These are phyloP conservation scores for Acropternis orthonyx DNA, from an alignment of 2,797 vertebrate genomes.

Conservation along the genomic window DNA sequence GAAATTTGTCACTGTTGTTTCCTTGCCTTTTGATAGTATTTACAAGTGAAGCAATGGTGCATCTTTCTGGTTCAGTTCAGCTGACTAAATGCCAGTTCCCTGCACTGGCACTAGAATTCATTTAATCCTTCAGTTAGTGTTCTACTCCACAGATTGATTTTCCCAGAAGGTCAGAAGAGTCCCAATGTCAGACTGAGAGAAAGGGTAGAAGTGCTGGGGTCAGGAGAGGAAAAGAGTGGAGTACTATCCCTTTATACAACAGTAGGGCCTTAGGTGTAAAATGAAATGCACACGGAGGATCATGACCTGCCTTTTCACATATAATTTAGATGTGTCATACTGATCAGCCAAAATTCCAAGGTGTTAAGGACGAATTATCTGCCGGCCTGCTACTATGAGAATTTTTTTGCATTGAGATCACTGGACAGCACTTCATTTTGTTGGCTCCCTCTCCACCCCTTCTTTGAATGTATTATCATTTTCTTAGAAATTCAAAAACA, in stretches of 20 bases:
- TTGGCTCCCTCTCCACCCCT: neutral
- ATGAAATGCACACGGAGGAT: neutral
- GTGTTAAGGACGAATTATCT: neutral
- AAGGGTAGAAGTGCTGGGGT: neutral
- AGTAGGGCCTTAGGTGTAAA: neutral
- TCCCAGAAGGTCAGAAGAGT: neutral
- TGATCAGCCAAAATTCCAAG: neutral
- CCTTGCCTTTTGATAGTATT: neutral
- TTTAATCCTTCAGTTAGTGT: neutral
- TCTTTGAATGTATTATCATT: neutral
- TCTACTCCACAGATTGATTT: neutral
- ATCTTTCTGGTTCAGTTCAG: neutral
- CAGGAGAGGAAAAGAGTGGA: neutral
- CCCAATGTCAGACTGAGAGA: neutral
- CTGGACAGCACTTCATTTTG: neutral
- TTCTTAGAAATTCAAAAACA: neutral
- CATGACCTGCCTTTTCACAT: neutral
- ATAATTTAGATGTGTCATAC: neutral
- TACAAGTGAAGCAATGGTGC: neutral
- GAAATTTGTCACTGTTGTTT: neutral
- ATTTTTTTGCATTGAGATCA: neutral
- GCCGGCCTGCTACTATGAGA: neutral
- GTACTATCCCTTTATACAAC: neutral
- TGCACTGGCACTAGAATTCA: neutral
- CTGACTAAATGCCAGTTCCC: neutral